These are phyloP conservation scores for Microdon myrmicae DNA, from an alignment of 2,888 invertebrate genomes.

Conservation along the genomic window DNA sequence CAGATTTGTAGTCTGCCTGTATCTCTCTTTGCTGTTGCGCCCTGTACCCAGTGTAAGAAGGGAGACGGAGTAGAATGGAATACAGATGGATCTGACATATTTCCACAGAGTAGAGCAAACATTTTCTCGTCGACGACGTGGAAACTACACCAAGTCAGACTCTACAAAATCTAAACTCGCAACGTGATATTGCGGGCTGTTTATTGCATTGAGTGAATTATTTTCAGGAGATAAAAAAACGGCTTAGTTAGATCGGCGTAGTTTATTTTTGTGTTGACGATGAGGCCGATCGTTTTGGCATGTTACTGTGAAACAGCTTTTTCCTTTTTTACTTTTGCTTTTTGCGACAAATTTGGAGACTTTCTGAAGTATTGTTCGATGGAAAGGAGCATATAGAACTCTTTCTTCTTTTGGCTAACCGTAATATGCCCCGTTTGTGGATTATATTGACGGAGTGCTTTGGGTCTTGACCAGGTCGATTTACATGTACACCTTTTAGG, in stretches of 20 bases:
- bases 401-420: conserved; percentile 46
- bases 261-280: no score
- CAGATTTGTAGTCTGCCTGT: no score
- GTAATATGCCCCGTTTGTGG: conserved; percentile 36
- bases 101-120: conserved; percentile 22
- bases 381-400: conserved; percentile 7
- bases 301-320: no score
- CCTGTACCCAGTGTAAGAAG: neutral
- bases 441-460: conserved; percentile 32
- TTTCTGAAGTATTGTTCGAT: no score
- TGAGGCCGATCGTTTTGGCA: no score
- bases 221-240: conserved; percentile 35
- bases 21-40: no score
- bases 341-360: no score
- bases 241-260: no score
- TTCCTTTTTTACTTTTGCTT: no score
- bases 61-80: conserved; percentile 7
- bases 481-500: conserved; percentile 50
- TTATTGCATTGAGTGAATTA: conserved; percentile 33
- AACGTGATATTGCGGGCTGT: conserved; percentile 25
- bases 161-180: conserved; percentile 22
- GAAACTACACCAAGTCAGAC: conserved; percentile 30
- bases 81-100: conserved; percentile 34
- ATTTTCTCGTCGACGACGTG: conserved; percentile 30
- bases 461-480: conserved; percentile 30